Evolutionary conservation across 2,888 invertebrate genomes (phyloP), one percentile per base, ranked within the genome.

Genomic region (Noctua janthe): DNA sequence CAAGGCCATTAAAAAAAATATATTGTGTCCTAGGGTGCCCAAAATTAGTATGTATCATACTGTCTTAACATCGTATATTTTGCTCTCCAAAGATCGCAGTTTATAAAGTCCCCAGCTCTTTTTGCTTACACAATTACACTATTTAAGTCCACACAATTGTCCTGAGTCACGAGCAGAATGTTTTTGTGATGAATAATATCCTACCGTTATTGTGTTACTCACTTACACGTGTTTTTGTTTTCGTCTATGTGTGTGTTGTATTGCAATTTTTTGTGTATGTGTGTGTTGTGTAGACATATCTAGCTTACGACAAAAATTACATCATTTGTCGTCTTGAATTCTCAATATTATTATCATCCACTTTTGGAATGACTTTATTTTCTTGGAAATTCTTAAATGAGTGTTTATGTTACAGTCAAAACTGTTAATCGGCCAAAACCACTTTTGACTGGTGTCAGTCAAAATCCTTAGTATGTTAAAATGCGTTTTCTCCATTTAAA

Each of bases 111-210:
- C 62, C 29, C 64, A 0, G 15, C 56, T 70, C 11, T 71, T 85
- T 74, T 85, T 74, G 47, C 62, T 29, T 73, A 74, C 72, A 82
- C 62, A 78, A 86, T 78, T 76, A 82, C 49, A 77, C 29, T 74
- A 81, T 80, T 82, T 70, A 67, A 85, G 39, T 79, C 84, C 71
- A 76, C 71, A 82, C 87, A 87, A 88, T 80, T 70, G 76, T 76
- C 66, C 74, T 91, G 90, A 91, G 69, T 91, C 91, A 91, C 23
- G 62, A 47, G 11, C 15, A 75, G 81, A 82, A 89, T 86, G 77
- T 87, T 88, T 86, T 89, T 85, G 76, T 74, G 43, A 70, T 86
- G 84, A 84, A 82, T 83, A 82, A 87, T 85, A 67, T 79, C 51
- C 77, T 43, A 80, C 78, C 54, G 81, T 87, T 87, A 86, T 80